Percentiles rank a stretch among this genome's conserved stretches.
Conservation (phyloP, 2,888 invertebrate genomes). For the Perizoma affinitatum region DNA sequence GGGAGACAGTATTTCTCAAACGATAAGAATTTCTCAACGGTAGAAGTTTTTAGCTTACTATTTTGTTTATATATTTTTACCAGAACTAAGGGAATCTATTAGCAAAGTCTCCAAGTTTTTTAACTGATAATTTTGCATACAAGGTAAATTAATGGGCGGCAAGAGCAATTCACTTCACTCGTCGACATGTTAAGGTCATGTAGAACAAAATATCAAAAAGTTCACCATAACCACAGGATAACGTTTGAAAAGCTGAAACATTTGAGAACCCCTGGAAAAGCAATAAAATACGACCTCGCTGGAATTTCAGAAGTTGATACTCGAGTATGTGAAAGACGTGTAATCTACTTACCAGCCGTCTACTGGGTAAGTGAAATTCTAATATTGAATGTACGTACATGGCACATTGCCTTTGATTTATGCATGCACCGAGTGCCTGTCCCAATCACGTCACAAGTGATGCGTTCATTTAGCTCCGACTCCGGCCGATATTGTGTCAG, state of each 20-base stretch:
- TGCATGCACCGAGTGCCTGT: constrained; percentile 36
- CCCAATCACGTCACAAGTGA: constrained; percentile 31
- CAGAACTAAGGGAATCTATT: too few relatives aligned
- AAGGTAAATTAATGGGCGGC: too few relatives aligned
- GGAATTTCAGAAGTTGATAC: constrained; percentile 26
- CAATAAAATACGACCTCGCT: constrained; percentile 28
- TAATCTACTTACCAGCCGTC: background rate
- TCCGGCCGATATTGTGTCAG: constrained; percentile 12
- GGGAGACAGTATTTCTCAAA: constrained; percentile 27
- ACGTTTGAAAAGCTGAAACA: background rate
- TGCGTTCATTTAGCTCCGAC: constrained; percentile 17
- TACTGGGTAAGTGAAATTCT: constrained; percentile 6
- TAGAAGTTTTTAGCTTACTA: too few relatives aligned
- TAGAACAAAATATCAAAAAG: too few relatives aligned
- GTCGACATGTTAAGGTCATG: too few relatives aligned
- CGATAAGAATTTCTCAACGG: background rate
- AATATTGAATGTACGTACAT: constrained; percentile 37
- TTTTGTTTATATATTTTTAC: too few relatives aligned
- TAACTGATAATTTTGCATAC: too few relatives aligned
- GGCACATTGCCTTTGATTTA: constrained; percentile 32
- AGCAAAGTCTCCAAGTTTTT: too few relatives aligned
- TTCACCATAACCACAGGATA: background rate
- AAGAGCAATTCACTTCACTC: too few relatives aligned
- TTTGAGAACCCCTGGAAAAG: constrained; percentile 28
- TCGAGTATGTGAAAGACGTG: constrained; percentile 6